A percentile compares a stretch with the other conserved stretches of the same genome.
Conservation (phyloP, 2,888 invertebrate genomes). For the Auanema freiburgensis region DNA sequence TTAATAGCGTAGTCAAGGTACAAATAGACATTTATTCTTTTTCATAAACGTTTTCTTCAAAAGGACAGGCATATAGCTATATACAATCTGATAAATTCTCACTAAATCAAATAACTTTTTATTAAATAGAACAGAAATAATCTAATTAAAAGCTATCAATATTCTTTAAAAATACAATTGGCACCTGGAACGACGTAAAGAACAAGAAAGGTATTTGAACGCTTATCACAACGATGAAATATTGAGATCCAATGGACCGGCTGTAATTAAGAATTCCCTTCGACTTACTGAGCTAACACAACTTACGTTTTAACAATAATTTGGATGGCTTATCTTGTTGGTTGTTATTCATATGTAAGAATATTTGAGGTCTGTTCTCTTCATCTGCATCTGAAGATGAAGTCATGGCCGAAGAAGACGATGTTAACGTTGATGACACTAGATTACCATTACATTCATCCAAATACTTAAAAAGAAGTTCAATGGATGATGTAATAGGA, state of each 20-base stretch:
- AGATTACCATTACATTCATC: slow-evolving; percentile 23
- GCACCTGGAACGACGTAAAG: no score
- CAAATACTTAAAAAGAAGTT: slow-evolving; percentile 9
- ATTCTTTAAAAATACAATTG: no score
- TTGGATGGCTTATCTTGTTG: slow-evolving; percentile 10
- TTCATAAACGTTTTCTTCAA: no score
- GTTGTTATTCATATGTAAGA: slow-evolving; percentile 18
- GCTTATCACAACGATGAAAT: slow-evolving; percentile 30
- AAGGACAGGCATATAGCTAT: no score
- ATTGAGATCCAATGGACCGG: slow-evolving; percentile 34
- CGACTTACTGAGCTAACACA: neutral
- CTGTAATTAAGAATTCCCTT: slow-evolving; percentile 18
- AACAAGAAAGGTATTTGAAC: no score
- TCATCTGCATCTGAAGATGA: slow-evolving; percentile 23
- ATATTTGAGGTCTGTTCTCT: slow-evolving; percentile 23
- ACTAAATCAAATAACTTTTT: no score
- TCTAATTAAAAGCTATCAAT: no score
- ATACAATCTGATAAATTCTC: no score
- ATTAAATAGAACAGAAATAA: no score
- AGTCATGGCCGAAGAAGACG: slow-evolving; percentile 4
- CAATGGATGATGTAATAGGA: neutral
- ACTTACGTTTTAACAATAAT: slow-evolving; percentile 16
- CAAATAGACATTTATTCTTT: no score
- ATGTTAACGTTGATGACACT: slow-evolving; percentile 17
- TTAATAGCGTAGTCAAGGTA: no score